phyloP scores from a whole-genome alignment of 2,797 vertebrate species.

The Peromyscus aztecus region DNA sequence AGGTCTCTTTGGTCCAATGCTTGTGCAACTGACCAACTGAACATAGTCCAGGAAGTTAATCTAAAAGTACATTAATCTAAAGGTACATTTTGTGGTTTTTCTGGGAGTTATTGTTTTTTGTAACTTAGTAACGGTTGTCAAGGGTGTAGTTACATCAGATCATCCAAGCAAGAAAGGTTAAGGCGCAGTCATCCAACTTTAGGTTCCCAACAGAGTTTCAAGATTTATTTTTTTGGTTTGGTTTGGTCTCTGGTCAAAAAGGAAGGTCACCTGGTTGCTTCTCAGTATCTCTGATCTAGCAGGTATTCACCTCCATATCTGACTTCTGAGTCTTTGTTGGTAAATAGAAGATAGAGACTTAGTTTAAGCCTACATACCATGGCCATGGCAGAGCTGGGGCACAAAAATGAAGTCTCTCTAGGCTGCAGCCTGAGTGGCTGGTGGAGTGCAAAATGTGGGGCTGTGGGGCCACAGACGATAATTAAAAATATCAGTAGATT shows the following conservation, averaged over 20 bases:
- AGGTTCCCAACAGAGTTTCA: neutral
- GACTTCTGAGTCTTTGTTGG: neutral
- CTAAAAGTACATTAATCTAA: too few species aligned
- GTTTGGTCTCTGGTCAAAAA: neutral
- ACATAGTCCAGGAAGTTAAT: too few species aligned
- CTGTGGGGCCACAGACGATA: neutral
- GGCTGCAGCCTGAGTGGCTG: neutral
- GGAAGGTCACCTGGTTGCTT: neutral
- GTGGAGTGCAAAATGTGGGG: neutral
- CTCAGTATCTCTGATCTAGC: neutral
- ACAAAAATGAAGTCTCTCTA: neutral
- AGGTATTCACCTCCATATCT: neutral
- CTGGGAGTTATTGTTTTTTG: too few species aligned
- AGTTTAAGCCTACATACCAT: neutral
- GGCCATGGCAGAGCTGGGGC: neutral
- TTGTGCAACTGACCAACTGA: too few species aligned
- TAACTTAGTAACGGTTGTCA: too few species aligned
- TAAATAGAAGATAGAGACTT: neutral
- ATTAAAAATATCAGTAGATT: neutral
- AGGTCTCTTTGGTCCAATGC: too few species aligned
- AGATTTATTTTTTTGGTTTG: neutral
- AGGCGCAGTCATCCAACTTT: too few species aligned
- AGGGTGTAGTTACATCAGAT: too few species aligned
- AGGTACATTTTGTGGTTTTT: too few species aligned
- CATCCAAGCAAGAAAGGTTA: too few species aligned